Percentiles rank a stretch among this genome's conserved stretches.
These are phyloP conservation scores for Deroplatys truncata DNA, from an alignment of 2,888 invertebrate genomes.

Conservation along the genomic window DNA sequence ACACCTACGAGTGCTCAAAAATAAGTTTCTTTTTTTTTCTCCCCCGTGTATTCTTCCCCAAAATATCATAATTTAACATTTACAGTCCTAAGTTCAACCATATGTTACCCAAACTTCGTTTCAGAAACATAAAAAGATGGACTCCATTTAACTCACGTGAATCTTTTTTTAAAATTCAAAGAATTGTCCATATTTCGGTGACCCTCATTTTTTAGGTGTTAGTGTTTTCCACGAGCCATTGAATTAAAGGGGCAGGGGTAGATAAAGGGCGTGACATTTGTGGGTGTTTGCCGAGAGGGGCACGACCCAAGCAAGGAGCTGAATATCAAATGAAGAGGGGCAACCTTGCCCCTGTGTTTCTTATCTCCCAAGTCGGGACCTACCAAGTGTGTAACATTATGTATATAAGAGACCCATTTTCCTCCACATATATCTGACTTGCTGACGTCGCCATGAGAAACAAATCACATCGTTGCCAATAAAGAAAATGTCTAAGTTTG, in stretches of 20 bases:
- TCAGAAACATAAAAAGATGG: too few species aligned
- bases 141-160: too few species aligned
- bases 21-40: too few species aligned
- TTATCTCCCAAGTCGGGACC: background rate
- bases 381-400: background rate
- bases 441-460: background rate
- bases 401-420: background rate
- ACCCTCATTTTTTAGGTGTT: background rate
- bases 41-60: too few species aligned
- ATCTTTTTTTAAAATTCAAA: too few species aligned
- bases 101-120: too few species aligned
- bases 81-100: too few species aligned
- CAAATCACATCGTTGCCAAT: background rate
- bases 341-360: background rate
- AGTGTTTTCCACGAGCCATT: background rate
- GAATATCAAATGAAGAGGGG: background rate
- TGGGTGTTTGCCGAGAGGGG: background rate
- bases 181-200: background rate
- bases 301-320: background rate
- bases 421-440: background rate
- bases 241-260: background rate
- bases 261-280: background rate
- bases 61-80: too few species aligned
- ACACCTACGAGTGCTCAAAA: too few species aligned
- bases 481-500: background rate